Percentiles rank a stretch among this genome's conserved stretches.
phyloP scores from a whole-genome alignment of 1,140 invertebrate genomes.

The Solenopsis invicta region DNA sequence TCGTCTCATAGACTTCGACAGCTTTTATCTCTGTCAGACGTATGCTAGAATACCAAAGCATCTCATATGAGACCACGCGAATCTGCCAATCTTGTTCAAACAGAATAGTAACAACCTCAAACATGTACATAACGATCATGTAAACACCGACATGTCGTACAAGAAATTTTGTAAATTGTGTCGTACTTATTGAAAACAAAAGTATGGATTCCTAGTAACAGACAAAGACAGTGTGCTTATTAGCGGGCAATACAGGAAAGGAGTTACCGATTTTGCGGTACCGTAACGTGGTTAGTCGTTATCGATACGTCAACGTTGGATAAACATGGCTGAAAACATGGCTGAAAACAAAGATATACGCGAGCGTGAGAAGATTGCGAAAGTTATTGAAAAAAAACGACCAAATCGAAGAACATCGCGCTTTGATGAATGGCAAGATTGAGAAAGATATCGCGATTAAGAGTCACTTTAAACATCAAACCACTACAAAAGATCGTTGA shows the following conservation, averaged over 20 bases:
- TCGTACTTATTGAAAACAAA: neutral
- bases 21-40: constrained; percentile 2
- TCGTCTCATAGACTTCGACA: neutral
- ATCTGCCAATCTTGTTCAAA: neutral
- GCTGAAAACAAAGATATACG: no score
- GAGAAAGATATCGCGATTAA: no score
- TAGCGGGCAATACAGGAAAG: neutral
- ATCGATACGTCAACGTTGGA: no score
- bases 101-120: neutral
- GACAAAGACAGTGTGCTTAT: neutral
- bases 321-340: no score
- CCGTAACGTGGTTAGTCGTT: no score
- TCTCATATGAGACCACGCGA: neutral
- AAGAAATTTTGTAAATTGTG: neutral
- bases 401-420: no score
- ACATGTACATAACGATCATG: neutral
- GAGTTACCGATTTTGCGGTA: neutral
- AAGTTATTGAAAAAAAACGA: no score
- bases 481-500: no score
- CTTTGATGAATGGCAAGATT: no score
- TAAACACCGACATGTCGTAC: no score
- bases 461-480: no score
- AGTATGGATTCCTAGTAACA: neutral
- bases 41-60: constrained; percentile 1
- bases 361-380: no score